These are phyloP conservation scores for Girardia tigrina DNA, from an alignment of 2,888 invertebrate species.

Conservation along the genomic window DNA sequence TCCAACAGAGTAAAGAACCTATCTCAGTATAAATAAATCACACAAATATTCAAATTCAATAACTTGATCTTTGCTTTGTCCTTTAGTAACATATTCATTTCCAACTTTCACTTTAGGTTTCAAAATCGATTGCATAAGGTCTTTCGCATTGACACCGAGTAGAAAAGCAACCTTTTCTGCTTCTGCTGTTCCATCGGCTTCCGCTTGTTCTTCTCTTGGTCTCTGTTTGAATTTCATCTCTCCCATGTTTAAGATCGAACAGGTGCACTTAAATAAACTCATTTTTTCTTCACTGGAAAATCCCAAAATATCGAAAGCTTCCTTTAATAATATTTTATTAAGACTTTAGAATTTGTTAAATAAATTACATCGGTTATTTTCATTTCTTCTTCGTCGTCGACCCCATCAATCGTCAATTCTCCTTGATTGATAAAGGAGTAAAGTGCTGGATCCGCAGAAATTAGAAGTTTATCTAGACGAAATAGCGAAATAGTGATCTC, in stretches of 20 bases:
- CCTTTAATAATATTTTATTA: no score
- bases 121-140: conserved; percentile 63
- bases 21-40: not conserved
- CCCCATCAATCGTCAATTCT: conserved; percentile 76
- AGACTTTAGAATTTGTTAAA: no score
- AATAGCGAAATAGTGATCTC: not conserved
- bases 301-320: conserved; percentile 96
- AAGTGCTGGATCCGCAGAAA: conserved; percentile 62
- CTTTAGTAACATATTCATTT: conserved; percentile 95
- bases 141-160: conserved; percentile 70
- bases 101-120: conserved; percentile 92
- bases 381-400: conserved; percentile 90
- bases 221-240: conserved; percentile 99
- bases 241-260: conserved; percentile 98
- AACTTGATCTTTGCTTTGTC: conserved; percentile 75
- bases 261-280: conserved; percentile 90
- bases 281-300: conserved; percentile 84
- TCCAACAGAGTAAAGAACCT: conserved; percentile 49
- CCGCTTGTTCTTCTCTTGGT: conserved; percentile 87
- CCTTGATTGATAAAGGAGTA: conserved; percentile 90
- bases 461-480: conserved; percentile 62
- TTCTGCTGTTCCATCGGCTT: conserved; percentile 54
- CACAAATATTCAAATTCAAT: not conserved
- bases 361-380: conserved; percentile 45
- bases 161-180: conserved; percentile 83